Base-by-base conservation (phyloP, 1,140 invertebrate species). In the Tetramorium alpestre region DNA sequence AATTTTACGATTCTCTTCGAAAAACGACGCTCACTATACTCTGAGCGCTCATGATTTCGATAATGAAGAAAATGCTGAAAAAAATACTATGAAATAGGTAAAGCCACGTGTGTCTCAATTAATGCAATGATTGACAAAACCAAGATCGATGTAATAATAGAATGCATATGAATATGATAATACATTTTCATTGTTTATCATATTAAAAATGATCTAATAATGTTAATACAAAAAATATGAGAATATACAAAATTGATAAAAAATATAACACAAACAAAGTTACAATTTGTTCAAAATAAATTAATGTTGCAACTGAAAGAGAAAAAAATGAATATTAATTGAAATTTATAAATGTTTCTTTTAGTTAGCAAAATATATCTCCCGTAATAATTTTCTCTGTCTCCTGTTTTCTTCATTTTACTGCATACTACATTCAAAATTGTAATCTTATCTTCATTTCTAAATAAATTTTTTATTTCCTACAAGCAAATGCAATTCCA, bases 281-380 rank as follows among this genome's bases (percentile, higher is more conserved):
- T 77, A 18, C 25, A 49, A 51, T 81, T 38, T 38, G n/a, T 67
- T 70, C 16, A 81, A 81, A 81, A n/a, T 70, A 70, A 38, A 44
- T 18, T 49, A 13, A 33, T 76, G 10, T 13, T 38, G 7, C 4
- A 51, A 56, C 87, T 22, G 88, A 88, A 87, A 80, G 76, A 60
- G 22, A 60, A 60, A 60, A 56, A 60, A 13, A 60, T 56, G 7
- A 56, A 56, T 56, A 22, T 60, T 60, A 25, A 60, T 28, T 41
- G 10, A 44, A 44, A 10, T 67, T 18, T 3, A 44, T 10, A 38
- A 65, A 18, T 22, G 22, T 44, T 67, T 67, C 11, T 67, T 22
- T 67, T 25, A 65, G 6, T n/a, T 56, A n/a, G 3, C 10, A 60
- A 60, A 28, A 60, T 60, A 56, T n/a, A 60, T 13, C 22, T 25